Base-by-base conservation (phyloP, 2,888 invertebrate genomes). In the Augiades crinisus region DNA sequence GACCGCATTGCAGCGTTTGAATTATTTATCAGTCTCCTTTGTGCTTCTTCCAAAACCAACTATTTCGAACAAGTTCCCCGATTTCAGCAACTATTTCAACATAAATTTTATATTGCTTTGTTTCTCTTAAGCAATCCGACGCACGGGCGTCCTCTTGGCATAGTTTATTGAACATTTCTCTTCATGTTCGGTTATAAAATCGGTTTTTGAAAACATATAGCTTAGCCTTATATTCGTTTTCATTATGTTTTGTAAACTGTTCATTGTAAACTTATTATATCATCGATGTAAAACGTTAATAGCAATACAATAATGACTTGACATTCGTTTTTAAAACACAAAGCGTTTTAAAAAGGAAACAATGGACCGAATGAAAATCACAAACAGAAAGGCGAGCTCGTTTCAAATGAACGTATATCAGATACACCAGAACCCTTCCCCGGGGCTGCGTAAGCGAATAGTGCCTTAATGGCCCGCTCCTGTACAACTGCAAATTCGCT, bases 1-100 rank as follows among this genome's bases (percentile, higher is more conserved):
- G 77, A 74, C 82, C 80, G 83, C 83, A 86, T 75, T 83, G 83
- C 85, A 82, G 79, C 73, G 70, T 76, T 79, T 85, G 78, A 83
- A 81, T 85, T 85, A 85, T 86, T 82, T 83, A 86, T 83, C 70
- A 80, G 75, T 69, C 68, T 71, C 74, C 77, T 80, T 79, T 81
- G 76, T 78, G 76, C 72, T 72, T 67, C 71, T 67, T 68, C 68
- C 65, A 72, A 78, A 78, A 72, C 60, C 56, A 61, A 58, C 57
- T 57, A 53, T 56, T 56, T 54, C 50, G 53, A 55, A 57, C 54
- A 56, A 61, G 55, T 56, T 54, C 52, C 51, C 52, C 53, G 45
- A 55, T 58, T 61, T 58, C 51, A 53, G 51, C 45, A 54, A 58
- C 56, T 58, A 47, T 53, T 40, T 53, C 44, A 38, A 45, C 38